phyloP scores from a whole-genome alignment of 2,797 vertebrate species.

The Meda fulgida region DNA sequence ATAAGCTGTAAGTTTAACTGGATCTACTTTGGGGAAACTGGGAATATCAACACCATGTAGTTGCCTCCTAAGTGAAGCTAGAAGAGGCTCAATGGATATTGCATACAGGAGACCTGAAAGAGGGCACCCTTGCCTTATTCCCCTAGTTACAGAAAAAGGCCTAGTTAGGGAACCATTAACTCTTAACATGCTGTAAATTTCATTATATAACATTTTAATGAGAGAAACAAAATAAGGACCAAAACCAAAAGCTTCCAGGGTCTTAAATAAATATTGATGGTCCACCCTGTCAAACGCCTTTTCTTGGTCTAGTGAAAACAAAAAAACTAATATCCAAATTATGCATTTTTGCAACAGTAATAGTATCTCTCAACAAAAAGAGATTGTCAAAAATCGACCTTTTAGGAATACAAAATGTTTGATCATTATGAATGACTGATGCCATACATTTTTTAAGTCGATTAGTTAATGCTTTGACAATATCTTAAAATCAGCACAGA shows the following conservation, averaged over 20 bases:
- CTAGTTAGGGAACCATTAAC: constrained; percentile 1
- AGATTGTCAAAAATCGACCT: too few species aligned
- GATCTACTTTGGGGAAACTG: too few species aligned
- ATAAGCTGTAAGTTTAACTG: not conserved
- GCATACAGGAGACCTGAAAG: not conserved
- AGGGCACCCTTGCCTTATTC: not conserved
- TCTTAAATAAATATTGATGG: not conserved
- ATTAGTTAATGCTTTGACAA: constrained; percentile 18
- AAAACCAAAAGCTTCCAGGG: not conserved
- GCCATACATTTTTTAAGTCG: not conserved
- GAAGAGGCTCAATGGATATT: not conserved
- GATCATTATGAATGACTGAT: too few species aligned
- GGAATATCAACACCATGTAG: not conserved
- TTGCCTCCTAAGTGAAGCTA: not conserved
- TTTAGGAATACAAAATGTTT: too few species aligned
- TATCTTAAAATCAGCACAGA: not conserved
- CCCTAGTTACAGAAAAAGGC: not conserved
- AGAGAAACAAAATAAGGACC: not conserved
- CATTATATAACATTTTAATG: not conserved
- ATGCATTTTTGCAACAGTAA: too few species aligned
- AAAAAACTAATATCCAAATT: too few species aligned
- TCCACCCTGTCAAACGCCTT: too few species aligned
- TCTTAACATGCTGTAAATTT: not conserved
- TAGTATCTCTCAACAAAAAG: too few species aligned
- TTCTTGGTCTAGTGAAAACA: too few species aligned